Conservation (phyloP, 1,140 invertebrate species). For the Drosophila pruinosa region DNA sequence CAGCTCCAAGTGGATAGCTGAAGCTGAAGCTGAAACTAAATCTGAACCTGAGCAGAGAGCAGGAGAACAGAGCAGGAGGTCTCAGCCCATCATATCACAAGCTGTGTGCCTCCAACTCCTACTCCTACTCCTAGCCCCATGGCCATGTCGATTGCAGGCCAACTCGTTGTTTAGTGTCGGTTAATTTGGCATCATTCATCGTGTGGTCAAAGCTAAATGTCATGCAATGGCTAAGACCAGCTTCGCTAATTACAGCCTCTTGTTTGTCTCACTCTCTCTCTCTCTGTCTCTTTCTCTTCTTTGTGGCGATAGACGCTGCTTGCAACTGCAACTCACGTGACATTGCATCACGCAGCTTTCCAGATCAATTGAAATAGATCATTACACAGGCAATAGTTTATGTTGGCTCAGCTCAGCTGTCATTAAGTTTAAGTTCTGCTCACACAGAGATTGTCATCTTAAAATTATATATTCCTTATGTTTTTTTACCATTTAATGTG, state of each 20-base stretch:
- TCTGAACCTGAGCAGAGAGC: neutral
- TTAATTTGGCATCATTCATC: slow-evolving; percentile 70
- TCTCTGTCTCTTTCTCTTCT: neutral
- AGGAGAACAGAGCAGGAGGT: slow-evolving; percentile 30
- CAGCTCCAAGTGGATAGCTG: slow-evolving; percentile 32
- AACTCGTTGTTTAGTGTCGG: slow-evolving; percentile 22
- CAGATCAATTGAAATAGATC: slow-evolving; percentile 62
- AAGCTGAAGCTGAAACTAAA: neutral
- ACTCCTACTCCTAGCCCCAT: neutral
- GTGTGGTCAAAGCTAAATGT: slow-evolving; percentile 66
- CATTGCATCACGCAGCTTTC: slow-evolving; percentile 23
- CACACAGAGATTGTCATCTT: neutral
- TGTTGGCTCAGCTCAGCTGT: neutral
- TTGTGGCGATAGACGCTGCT: slow-evolving; percentile 26
- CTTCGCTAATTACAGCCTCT: slow-evolving; percentile 71
- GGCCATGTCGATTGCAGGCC: neutral
- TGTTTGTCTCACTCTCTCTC: slow-evolving; percentile 23
- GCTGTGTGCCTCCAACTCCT: neutral
- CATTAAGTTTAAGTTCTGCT: neutral
- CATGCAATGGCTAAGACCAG: slow-evolving; percentile 57
- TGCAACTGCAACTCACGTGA: slow-evolving; percentile 47
- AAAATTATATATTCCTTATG: neutral
- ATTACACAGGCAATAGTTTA: too few species aligned
- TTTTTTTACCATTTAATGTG: too few species aligned
- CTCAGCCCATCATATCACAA: slow-evolving; percentile 15